These are phyloP conservation scores for Chionoecetes opilio DNA, from an alignment of 1,140 invertebrate species.

Conservation along the genomic window DNA sequence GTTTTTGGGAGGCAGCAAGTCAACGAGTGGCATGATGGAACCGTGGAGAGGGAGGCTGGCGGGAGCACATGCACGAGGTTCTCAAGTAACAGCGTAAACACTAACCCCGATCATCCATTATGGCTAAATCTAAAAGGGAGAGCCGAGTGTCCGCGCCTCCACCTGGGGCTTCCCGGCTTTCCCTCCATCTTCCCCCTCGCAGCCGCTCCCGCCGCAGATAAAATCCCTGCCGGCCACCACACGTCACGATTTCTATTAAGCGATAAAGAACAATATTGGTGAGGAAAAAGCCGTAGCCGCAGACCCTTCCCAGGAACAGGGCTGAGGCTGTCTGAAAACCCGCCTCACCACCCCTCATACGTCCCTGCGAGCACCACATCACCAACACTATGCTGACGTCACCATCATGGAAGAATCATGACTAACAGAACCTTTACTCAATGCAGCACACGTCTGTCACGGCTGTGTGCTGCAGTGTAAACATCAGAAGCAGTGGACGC, in stretches of 20 bases:
- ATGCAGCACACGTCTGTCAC: neutral
- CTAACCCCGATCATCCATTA: slow-evolving; percentile 7
- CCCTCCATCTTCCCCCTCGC: neutral
- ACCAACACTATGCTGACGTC: neutral
- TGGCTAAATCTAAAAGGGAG: slow-evolving; percentile 5
- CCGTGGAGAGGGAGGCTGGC: neutral
- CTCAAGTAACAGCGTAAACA: slow-evolving; percentile 1
- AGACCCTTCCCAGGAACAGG: neutral
- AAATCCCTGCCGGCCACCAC: slow-evolving; percentile 33
- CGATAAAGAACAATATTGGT: slow-evolving; percentile 41
- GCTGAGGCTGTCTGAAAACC: neutral
- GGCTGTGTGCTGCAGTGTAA: neutral
- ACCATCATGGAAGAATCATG: neutral
- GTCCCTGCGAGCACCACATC: neutral
- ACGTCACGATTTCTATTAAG: slow-evolving; percentile 52
- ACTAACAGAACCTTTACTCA: neutral
- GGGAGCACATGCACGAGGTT: neutral
- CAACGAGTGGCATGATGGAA: too few relatives aligned
- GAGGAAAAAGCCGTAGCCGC: neutral
- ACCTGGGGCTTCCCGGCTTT: slow-evolving; percentile 7
- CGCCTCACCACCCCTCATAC: neutral
- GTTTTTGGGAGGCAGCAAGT: too few relatives aligned
- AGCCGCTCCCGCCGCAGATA: neutral
- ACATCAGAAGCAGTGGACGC: neutral
- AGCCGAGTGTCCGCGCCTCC: neutral